Conservation (phyloP, 2,888 invertebrate genomes). For the Dynastes hyllus region DNA sequence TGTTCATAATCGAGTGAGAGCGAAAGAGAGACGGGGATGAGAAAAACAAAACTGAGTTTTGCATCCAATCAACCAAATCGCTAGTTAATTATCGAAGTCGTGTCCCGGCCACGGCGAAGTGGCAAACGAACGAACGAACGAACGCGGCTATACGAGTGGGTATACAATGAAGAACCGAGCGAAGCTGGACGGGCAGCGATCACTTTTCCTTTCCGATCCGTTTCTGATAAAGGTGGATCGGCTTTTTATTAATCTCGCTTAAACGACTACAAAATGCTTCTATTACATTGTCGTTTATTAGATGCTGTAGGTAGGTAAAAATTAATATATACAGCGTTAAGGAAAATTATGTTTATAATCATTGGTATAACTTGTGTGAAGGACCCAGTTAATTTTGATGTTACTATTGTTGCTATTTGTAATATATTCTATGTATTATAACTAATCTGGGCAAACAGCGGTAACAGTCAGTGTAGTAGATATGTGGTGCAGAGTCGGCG, state of each 20-base stretch:
- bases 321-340: neutral
- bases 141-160: constrained; percentile 5
- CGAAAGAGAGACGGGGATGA: neutral
- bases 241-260: constrained; percentile 38
- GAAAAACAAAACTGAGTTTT: constrained; percentile 61
- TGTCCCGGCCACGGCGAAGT: constrained; percentile 58
- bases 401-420: too few relatives aligned
- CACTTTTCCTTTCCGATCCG: constrained; percentile 39
- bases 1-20: too few relatives aligned
- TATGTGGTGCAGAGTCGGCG: too few relatives aligned
- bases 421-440: too few relatives aligned
- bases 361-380: too few relatives aligned
- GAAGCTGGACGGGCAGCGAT: neutral
- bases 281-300: constrained; percentile 3
- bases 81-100: constrained; percentile 65
- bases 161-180: neutral
- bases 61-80: constrained; percentile 70
- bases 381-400: too few relatives aligned
- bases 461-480: too few relatives aligned
- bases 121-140: constrained; percentile 55
- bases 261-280: constrained; percentile 22
- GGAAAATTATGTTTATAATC: too few relatives aligned
- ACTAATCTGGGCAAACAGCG: too few relatives aligned
- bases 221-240: constrained; percentile 32
- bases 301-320: neutral